phyloP scores from a whole-genome alignment of 2,113 vertebrate genomes.

The Shinisaurus crocodilurus region DNA sequence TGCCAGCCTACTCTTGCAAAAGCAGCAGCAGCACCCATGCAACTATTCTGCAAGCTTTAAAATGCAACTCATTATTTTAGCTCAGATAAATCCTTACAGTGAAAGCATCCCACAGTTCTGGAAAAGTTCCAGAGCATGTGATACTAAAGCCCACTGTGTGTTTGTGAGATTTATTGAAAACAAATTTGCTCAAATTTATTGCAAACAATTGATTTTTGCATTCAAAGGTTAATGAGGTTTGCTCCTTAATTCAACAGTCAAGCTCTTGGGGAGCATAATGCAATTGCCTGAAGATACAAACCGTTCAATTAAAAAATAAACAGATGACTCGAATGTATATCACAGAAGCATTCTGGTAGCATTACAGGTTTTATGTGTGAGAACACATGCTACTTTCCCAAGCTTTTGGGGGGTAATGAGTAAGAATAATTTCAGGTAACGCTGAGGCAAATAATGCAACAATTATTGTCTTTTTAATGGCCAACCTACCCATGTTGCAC shows the following conservation, averaged over 20 bases:
- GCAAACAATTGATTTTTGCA: conserved; percentile 83
- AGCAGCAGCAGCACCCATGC: not conserved
- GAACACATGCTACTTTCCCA: conserved; percentile 25
- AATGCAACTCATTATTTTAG: conserved; percentile 4
- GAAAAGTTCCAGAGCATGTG: conserved; percentile 32
- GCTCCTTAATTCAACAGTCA: conserved; percentile 68
- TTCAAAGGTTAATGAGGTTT: conserved; percentile 84
- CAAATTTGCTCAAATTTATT: conserved; percentile 86
- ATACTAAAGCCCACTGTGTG: conserved; percentile 19
- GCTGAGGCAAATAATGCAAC: not conserved
- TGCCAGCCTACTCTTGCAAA: not conserved
- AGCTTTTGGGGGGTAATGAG: conserved; percentile 20
- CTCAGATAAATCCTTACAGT: not conserved
- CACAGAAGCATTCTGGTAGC: conserved; percentile 43
- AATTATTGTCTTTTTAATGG: not conserved
- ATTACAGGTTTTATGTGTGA: conserved; percentile 9
- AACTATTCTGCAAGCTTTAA: conserved; percentile 20
- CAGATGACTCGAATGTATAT: conserved; percentile 42
- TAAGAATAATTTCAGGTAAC: not conserved
- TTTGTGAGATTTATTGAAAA: conserved; percentile 77
- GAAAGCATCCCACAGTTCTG: conserved; percentile 20
- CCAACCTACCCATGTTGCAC: no score
- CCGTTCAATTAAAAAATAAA: conserved; percentile 72
- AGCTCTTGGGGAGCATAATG: conserved; percentile 66
- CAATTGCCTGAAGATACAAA: conserved; percentile 67